Evolutionary conservation across 2,888 invertebrate species (phyloP).

Genomic region (Eristalis tenax): DNA sequence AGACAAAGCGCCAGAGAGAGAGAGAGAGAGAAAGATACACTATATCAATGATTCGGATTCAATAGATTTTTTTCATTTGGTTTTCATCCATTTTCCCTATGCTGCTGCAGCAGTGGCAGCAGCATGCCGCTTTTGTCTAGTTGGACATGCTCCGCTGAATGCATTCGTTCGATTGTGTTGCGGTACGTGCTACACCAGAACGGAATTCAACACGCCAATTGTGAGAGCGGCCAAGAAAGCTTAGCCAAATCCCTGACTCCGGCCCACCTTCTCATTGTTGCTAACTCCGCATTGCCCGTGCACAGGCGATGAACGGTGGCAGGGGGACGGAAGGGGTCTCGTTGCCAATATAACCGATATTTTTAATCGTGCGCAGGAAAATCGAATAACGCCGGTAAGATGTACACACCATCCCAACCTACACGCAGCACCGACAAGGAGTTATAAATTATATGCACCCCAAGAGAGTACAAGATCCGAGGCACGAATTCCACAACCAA

Average conservation of each 20-base stretch:
- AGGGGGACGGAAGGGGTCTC: neutral
- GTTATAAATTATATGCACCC: conserved; percentile 69
- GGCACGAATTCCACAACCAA: conserved; percentile 54
- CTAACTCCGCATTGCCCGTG: conserved; percentile 16
- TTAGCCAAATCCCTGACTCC: conserved; percentile 52
- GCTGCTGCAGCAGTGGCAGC: neutral
- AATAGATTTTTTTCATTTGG: conserved; percentile 18
- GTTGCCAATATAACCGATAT: conserved; percentile 50
- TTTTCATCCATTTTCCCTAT: conserved; percentile 11
- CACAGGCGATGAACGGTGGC: neutral
- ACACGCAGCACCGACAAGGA: conserved; percentile 44
- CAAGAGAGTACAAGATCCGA: conserved; percentile 47
- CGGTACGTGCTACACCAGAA: conserved; percentile 71
- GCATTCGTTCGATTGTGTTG: conserved; percentile 62
- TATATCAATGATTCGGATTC: conserved; percentile 45
- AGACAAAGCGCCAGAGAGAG: neutral
- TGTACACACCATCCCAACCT: conserved; percentile 44
- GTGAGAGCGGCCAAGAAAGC: conserved; percentile 68
- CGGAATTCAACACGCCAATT: conserved; percentile 71
- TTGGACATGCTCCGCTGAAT: conserved; percentile 61
- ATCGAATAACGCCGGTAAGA: conserved; percentile 15
- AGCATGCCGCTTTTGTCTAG: conserved; percentile 35
- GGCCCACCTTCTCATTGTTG: conserved; percentile 10
- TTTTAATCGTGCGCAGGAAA: conserved; percentile 42
- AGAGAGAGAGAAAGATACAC: conserved; percentile 2